phyloP scores from a whole-genome alignment of 1,140 invertebrate genomes.

The Bradysia coprophila region DNA sequence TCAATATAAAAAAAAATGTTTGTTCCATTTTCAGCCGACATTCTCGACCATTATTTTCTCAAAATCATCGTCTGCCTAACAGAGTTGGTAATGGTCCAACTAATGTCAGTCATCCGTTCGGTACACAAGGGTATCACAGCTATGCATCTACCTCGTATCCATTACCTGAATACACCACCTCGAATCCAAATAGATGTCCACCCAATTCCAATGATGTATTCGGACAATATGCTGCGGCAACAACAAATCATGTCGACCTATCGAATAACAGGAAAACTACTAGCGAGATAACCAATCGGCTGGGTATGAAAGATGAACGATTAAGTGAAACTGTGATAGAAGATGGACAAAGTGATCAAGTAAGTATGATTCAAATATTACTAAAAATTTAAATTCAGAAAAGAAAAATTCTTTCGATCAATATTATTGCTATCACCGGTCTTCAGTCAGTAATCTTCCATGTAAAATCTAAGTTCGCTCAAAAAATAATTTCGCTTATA shows the following conservation, averaged over 20 bases:
- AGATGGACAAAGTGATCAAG: not conserved
- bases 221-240: not conserved
- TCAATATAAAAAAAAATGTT: too few species aligned
- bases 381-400: too few species aligned
- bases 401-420: too few species aligned
- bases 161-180: not conserved
- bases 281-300: not conserved
- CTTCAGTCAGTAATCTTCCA: too few species aligned
- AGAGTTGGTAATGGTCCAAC: not conserved
- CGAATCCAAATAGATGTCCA: not conserved
- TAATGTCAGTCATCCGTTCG: not conserved
- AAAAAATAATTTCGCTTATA: too few species aligned
- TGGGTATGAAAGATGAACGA: not conserved
- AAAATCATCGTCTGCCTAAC: not conserved
- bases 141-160: not conserved
- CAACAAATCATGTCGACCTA: not conserved
- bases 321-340: not conserved
- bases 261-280: not conserved
- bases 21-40: not conserved
- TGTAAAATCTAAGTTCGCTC: too few species aligned
- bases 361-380: too few species aligned
- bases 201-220: not conserved
- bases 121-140: not conserved
- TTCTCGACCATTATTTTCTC: not conserved
- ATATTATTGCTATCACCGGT: too few species aligned